Evolutionary conservation across 64 coral and sea anemone genomes (phyloP).

Genomic region (Acropora yongei): DNA sequence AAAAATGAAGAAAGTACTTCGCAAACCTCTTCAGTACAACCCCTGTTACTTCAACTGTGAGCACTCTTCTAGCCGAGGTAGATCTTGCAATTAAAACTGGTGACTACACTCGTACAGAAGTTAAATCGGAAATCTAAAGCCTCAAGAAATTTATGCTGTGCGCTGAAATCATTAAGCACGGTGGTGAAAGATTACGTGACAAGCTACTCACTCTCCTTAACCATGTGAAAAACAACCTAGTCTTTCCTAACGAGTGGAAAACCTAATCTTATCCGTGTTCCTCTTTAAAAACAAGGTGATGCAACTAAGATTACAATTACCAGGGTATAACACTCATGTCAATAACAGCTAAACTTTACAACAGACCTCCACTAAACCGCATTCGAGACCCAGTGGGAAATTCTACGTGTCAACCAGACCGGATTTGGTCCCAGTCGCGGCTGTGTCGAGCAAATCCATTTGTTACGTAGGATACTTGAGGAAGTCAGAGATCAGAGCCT

Average conservation of each 20-base stretch:
- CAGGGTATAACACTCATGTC: neutral
- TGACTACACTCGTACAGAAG: slow-evolving; percentile 1
- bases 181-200: neutral
- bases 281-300: neutral
- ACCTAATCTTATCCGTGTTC: neutral
- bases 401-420: no score
- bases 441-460: no score
- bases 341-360: no score
- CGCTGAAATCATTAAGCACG: neutral
- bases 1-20: no score
- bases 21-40: no score
- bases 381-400: no score
- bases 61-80: neutral
- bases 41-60: neutral
- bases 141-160: neutral
- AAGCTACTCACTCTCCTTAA: neutral
- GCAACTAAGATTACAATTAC: neutral
- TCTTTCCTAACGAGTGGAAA: neutral
- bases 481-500: no score
- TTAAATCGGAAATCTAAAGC: neutral
- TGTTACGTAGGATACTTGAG: no score
- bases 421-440: no score
- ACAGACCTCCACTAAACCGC: no score
- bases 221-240: neutral
- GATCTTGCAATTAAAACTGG: neutral